Conservation (phyloP, 2,797 vertebrate species). For the Poecilia gillii region DNA sequence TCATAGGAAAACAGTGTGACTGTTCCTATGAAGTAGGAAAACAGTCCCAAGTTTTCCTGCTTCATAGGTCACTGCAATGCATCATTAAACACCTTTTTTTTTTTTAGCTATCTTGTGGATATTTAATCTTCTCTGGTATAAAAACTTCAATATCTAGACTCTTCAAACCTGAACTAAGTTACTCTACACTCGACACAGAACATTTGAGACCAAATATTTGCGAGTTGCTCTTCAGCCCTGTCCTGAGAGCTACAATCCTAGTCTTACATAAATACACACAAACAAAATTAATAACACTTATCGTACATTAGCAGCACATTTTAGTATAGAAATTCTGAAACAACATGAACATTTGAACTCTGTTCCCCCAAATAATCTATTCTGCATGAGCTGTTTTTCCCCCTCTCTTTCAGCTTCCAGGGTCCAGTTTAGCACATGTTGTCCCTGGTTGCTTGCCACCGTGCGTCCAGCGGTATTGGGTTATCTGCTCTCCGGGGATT, state of each 20-base stretch:
- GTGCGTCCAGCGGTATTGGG: slow-evolving; percentile 42
- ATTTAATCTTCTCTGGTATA: too few species aligned
- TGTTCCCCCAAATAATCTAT: slow-evolving; percentile 4
- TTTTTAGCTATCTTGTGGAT: too few species aligned
- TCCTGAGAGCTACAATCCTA: neutral
- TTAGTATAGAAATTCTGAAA: neutral
- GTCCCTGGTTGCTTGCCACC: slow-evolving; percentile 21
- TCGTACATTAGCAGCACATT: neutral
- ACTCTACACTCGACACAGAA: neutral
- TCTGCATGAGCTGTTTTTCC: neutral
- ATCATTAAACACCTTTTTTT: too few species aligned
- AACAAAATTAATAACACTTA: neutral
- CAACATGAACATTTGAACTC: neutral
- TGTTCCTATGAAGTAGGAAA: too few species aligned
- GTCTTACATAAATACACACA: neutral
- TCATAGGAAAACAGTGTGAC: too few species aligned
- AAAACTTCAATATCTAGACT: neutral
- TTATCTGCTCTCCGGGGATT: slow-evolving; percentile 58
- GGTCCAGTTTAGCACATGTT: slow-evolving; percentile 14
- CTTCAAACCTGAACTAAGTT: neutral
- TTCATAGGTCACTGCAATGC: too few species aligned
- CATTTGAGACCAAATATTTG: neutral
- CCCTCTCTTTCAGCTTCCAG: slow-evolving; percentile 10
- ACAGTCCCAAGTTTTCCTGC: too few species aligned
- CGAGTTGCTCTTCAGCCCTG: neutral